Evolutionary conservation across 2,797 vertebrate species (phyloP).

Genomic region (Myripristis murdjan): DNA sequence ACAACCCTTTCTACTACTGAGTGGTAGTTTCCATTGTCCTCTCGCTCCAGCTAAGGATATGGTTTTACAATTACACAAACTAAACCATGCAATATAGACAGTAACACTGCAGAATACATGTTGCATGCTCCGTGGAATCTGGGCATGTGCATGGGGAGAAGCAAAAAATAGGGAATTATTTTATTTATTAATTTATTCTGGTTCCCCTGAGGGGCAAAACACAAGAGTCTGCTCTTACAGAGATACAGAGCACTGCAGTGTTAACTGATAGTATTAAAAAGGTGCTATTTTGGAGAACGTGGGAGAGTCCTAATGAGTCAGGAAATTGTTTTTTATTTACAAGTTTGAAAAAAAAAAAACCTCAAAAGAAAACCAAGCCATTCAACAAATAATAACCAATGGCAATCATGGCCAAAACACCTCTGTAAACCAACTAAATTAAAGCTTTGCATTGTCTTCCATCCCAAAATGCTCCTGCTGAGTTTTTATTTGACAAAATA

Average conservation of each 20-base stretch:
- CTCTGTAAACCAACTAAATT: not conserved
- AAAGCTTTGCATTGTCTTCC: not conserved
- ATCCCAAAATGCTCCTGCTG: not conserved
- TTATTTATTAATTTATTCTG: not conserved
- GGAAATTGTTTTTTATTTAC: not conserved
- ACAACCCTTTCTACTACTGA: constrained; percentile 47
- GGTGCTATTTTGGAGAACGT: not conserved
- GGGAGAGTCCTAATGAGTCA: not conserved
- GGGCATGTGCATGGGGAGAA: not conserved
- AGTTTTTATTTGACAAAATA: not conserved
- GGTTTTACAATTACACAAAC: not conserved
- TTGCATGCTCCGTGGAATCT: not conserved
- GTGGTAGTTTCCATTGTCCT: constrained; percentile 44
- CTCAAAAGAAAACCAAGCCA: not conserved
- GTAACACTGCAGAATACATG: not conserved
- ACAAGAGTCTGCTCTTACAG: too few species aligned
- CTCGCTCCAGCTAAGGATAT: not conserved
- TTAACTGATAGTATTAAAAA: not conserved
- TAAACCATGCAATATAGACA: not conserved
- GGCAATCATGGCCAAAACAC: not conserved
- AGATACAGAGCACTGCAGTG: not conserved
- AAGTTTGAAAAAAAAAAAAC: not conserved
- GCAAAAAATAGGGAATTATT: not conserved
- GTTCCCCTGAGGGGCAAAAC: not conserved
- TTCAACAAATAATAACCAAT: not conserved